Conservation (phyloP, 2,113 vertebrate genomes). For the Pyxicephalus adspersus region DNA sequence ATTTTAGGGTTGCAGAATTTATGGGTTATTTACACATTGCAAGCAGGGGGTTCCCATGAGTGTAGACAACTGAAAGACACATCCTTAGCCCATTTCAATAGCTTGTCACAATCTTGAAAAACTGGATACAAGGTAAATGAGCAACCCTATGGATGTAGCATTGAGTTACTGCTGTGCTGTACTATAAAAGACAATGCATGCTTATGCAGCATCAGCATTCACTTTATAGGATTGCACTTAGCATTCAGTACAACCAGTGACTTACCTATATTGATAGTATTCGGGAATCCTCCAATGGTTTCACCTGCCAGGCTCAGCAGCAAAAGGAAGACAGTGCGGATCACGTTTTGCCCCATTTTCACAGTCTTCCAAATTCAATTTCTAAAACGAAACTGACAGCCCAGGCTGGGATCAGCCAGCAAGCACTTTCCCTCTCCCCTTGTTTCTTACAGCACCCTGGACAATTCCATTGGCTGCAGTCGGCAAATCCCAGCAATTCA, state of each 20-base stretch:
- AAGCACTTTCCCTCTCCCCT: constrained; percentile 59
- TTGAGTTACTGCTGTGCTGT: constrained; percentile 7
- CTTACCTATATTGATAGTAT: constrained; percentile 98
- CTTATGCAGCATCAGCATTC: background rate
- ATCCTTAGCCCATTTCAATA: too few species aligned
- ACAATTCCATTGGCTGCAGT: constrained; percentile 74
- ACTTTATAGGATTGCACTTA: background rate
- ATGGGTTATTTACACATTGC: background rate
- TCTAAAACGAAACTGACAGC: constrained; percentile 78
- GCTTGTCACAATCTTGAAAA: background rate
- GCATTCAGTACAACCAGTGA: constrained; percentile 27
- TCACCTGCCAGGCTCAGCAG: constrained; percentile 84
- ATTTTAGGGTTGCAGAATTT: background rate
- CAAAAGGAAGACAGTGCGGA: constrained; percentile 75
- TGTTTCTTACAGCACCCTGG: constrained; percentile 69
- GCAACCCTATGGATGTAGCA: constrained; percentile 58
- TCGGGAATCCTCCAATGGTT: constrained; percentile 89
- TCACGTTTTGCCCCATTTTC: constrained; percentile 88
- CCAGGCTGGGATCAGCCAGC: constrained; percentile 72
- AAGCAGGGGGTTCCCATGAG: background rate
- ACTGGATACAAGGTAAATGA: background rate
- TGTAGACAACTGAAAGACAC: background rate
- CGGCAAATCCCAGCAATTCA: constrained; percentile 70
- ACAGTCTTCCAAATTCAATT: constrained; percentile 79
- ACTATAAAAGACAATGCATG: constrained; percentile 58